These are phyloP conservation scores for Tholera decimalis DNA, from an alignment of 2,888 invertebrate genomes.

Conservation along the genomic window DNA sequence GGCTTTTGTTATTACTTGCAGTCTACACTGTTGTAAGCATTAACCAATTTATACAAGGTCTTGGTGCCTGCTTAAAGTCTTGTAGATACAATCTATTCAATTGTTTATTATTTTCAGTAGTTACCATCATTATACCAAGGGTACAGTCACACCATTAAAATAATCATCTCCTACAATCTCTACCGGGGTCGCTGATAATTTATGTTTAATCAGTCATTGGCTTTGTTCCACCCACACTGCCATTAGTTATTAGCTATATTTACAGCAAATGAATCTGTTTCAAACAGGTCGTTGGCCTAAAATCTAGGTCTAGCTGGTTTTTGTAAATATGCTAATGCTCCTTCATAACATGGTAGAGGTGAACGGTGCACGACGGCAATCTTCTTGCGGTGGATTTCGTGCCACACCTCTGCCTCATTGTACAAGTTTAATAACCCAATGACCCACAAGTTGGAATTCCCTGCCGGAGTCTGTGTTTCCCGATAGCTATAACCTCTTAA, in stretches of 20 bases:
- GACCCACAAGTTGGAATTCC: too few relatives aligned
- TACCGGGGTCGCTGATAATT: slow-evolving; percentile 50
- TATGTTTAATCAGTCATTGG: slow-evolving; percentile 46
- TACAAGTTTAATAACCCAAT: slow-evolving; percentile 66
- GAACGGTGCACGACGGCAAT: slow-evolving; percentile 66
- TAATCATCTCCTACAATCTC: slow-evolving; percentile 38
- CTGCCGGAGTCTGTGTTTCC: too few relatives aligned
- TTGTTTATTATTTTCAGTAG: slow-evolving; percentile 36
- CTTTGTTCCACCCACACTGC: slow-evolving; percentile 25
- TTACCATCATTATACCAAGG: slow-evolving; percentile 30
- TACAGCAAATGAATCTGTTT: slow-evolving; percentile 30
- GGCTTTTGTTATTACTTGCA: slow-evolving; percentile 55
- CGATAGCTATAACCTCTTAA: too few relatives aligned
- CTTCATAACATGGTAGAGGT: slow-evolving; percentile 65
- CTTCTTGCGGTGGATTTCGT: slow-evolving; percentile 62
- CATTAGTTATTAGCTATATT: slow-evolving; percentile 21
- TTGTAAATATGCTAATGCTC: slow-evolving; percentile 72
- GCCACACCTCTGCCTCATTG: slow-evolving; percentile 65
- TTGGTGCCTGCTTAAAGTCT: slow-evolving; percentile 52
- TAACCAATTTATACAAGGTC: slow-evolving; percentile 66
- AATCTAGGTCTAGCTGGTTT: slow-evolving; percentile 65
- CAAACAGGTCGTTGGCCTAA: slow-evolving; percentile 64
- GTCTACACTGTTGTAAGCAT: slow-evolving; percentile 52
- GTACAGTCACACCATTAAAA: slow-evolving; percentile 40
- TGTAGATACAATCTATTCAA: slow-evolving; percentile 44